Evolutionary conservation across 1,140 invertebrate genomes (phyloP).

Genomic region (Drosophila asahinai): DNA sequence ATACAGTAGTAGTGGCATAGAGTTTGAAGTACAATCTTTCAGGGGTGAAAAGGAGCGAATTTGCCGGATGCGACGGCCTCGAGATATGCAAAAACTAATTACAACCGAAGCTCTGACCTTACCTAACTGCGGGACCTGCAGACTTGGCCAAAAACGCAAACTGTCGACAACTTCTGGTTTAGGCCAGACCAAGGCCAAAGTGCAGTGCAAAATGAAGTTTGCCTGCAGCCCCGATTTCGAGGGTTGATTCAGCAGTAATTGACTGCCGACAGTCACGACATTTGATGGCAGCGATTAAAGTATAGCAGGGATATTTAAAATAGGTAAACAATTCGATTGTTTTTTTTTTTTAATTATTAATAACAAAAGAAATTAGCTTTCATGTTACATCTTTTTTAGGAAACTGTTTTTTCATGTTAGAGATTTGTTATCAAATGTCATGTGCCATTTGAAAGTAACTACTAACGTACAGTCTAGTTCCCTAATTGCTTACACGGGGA

Average conservation of each 20-base stretch:
- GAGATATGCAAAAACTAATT: slow-evolving; percentile 60
- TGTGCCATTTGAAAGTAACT: background rate
- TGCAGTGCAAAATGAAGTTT: slow-evolving; percentile 32
- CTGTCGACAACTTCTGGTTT: slow-evolving; percentile 12
- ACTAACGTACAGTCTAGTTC: background rate
- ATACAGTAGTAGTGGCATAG: background rate
- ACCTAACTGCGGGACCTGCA: background rate
- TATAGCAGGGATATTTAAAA: slow-evolving; percentile 8
- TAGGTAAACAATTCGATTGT: background rate
- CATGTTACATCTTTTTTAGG: slow-evolving; percentile 2
- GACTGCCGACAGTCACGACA: slow-evolving; percentile 26
- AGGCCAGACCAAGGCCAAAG: slow-evolving; percentile 27
- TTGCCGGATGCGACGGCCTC: slow-evolving; percentile 32
- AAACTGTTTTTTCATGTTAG: slow-evolving; percentile 13
- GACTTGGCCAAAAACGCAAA: slow-evolving; percentile 18
- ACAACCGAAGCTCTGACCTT: slow-evolving; percentile 51
- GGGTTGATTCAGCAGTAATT: slow-evolving; percentile 28
- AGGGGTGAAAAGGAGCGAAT: slow-evolving; percentile 1
- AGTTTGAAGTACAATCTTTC: background rate
- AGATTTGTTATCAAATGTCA: slow-evolving; percentile 1
- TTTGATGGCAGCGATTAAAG: slow-evolving; percentile 12
- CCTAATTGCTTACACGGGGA: background rate
- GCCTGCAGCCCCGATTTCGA: slow-evolving; percentile 14
- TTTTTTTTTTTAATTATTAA: slow-evolving; percentile 6
- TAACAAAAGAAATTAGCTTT: background rate